Evolutionary conservation across 2,888 invertebrate species (phyloP), one percentile per base, ranked within the genome.

Genomic region (Cinara cedri): DNA sequence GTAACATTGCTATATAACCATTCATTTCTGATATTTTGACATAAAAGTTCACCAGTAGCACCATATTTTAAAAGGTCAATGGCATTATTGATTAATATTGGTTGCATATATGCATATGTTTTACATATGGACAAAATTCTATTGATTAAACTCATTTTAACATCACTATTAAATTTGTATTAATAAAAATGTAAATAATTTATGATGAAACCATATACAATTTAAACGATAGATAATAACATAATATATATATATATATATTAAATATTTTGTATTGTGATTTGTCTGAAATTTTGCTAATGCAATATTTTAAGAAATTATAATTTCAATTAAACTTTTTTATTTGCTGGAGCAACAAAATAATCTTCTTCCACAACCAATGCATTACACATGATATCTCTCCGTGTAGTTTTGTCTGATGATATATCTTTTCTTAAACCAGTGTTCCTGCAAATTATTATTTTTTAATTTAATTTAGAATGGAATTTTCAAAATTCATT

Each of bases 311-410:
- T 90, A 81, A 62, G 14, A 19, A 62, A 44, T 34, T 72, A 21
- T 51, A 14, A 72, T 60, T 72, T 49, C 16, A 11, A 72, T 72
- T 62, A 63, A 8, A 63, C 21, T 72, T 54, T 72, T 34, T 49
- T 68, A 60, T 60, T 68, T 19, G 92, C 92, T 11, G 97, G 97
- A 46, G 94, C 93, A 16, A 96, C 92, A 88, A 95, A 97, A 86
- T 96, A 97, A 83, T 95, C 94, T 85, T 97, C 97, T 84, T 95
- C 94, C 16, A 88, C 89, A 74, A 92, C 83, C 54, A 87, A 84
- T 1, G 96, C 93, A 88, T 95, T 94, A 82, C 87, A 88, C 80
- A 96, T 85, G 81, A 97, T 89, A 74, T 91, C 89, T 42, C 90
- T 87, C 75, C 90, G 89, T 83, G 89, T 90, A 84, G 90, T 89